Percentiles rank a stretch among this genome's conserved stretches.
Conservation (phyloP, 2,888 invertebrate species). For the Trichogramma dendrolimi region DNA sequence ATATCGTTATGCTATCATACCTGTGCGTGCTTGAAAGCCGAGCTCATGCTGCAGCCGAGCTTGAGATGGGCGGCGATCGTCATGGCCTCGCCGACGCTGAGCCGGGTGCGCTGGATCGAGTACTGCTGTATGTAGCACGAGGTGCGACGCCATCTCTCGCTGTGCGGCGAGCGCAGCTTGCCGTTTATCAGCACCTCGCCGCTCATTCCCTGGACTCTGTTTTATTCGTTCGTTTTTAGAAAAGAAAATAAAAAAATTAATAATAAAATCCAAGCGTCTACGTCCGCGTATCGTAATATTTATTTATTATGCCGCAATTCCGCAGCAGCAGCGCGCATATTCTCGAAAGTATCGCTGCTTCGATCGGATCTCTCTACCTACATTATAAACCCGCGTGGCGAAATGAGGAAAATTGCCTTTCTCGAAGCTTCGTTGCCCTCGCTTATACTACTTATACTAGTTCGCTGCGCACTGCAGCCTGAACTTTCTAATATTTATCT, state of each 20-base stretch:
- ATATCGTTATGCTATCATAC: constrained; percentile 49
- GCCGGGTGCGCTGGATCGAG: constrained; percentile 68
- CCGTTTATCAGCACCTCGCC: constrained; percentile 74
- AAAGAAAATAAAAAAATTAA: background rate
- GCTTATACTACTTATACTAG: no score
- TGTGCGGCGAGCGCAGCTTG: constrained; percentile 55
- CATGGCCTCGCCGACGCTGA: constrained; percentile 81
- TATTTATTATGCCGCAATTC: no score
- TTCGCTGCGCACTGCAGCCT: no score
- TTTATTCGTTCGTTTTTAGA: background rate
- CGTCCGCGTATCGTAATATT: background rate
- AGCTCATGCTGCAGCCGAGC: constrained; percentile 66
- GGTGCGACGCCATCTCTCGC: constrained; percentile 67
- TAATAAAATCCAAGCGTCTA: background rate
- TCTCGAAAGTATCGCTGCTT: no score
- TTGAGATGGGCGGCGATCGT: constrained; percentile 77
- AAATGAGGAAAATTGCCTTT: no score
- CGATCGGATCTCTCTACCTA: no score
- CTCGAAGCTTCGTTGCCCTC: no score
- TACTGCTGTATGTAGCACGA: constrained; percentile 86
- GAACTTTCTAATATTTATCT: no score
- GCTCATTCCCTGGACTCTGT: constrained; percentile 65
- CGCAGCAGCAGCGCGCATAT: no score
- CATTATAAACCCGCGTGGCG: no score
- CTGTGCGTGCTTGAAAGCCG: constrained; percentile 67